A percentile compares a stretch with the other conserved stretches of the same genome.
Conservation (phyloP, 92 coral and sea anemone species). For the Palythoa heliodiscus region DNA sequence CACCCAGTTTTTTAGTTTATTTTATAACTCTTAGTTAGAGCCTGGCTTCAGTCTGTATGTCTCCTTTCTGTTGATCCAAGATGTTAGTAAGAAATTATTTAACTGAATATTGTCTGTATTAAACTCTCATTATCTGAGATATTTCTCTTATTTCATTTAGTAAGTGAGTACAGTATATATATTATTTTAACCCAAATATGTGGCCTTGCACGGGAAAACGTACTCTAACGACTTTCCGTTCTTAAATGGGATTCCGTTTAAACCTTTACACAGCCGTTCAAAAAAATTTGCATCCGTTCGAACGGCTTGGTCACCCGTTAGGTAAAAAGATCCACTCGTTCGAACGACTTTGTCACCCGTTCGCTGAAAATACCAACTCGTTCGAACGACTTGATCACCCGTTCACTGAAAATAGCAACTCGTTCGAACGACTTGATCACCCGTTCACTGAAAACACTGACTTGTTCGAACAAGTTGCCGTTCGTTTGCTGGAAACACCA, state of each 20-base stretch:
- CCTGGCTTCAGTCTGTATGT: no score
- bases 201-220: not conserved
- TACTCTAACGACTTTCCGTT: conserved; percentile 7
- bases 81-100: no score
- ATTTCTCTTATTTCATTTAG: not conserved
- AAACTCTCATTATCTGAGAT: not conserved
- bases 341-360: not conserved
- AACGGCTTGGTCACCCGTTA: not conserved
- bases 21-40: no score
- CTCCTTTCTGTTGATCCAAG: conserved; percentile 1
- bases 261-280: not conserved
- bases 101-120: not conserved
- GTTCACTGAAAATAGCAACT: conserved; percentile 17
- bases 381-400: not conserved
- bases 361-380: not conserved
- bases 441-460: conserved; percentile 20
- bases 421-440: conserved; percentile 16
- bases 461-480: conserved; percentile 22
- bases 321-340: not conserved
- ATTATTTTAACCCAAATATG: no score
- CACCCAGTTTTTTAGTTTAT: no score
- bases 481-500: conserved; percentile 9
- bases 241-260: not conserved
- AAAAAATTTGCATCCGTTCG: not conserved
- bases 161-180: no score